Base-by-base conservation (phyloP, 2,888 invertebrate genomes). In the Syrista parreyssii region DNA sequence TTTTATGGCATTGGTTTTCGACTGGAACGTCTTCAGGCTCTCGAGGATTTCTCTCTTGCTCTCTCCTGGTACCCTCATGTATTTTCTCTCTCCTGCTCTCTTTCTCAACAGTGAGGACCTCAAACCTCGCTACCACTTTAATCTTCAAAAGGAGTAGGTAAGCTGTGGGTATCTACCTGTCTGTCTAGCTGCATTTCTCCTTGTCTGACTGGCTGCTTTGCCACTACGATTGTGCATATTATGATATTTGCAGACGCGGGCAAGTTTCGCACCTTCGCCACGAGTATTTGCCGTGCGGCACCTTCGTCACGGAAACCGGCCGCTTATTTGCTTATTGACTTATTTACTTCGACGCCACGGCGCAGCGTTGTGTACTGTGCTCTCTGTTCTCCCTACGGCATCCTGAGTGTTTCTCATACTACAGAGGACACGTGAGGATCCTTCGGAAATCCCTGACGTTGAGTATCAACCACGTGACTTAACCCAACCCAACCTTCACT, bases 241-340 rank as follows among this genome's bases (percentile, higher is more conserved):
- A 82, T 81, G 77, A 84, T 88, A 88, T 89, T 89, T 89, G 83
- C 88, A 82, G 84, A 86, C 83, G 82, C 84, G 82, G 85, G 82
- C 81, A 81, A 86, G 86, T 88, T 88, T 89, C 89, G 88, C 88
- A 88, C 88, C 88, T 89, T 81, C 80, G 82, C 86, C 85, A 82
- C 84, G 86, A 84, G 84, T 88, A 87, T 89, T 89, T 89, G 86
- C 88, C 84, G 86, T 86, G 86, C 86, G 89, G 89, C 89, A 89
- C 88, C 88, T 88, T 36, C 82, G 82, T 84, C 82, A 82, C 83
- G 83, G 84, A 80, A 87, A 86, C 85, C 85, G 82, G 85, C 83
- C 84, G 86, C 82, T 86, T 88, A 88, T 88, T 89, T 88, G 88
- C 88, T 88, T 89, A 89, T 89, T 86, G 88, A 89, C 88, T 85